Evolutionary conservation across 2,888 invertebrate genomes (phyloP).

Genomic region (Phyto melanocephala): DNA sequence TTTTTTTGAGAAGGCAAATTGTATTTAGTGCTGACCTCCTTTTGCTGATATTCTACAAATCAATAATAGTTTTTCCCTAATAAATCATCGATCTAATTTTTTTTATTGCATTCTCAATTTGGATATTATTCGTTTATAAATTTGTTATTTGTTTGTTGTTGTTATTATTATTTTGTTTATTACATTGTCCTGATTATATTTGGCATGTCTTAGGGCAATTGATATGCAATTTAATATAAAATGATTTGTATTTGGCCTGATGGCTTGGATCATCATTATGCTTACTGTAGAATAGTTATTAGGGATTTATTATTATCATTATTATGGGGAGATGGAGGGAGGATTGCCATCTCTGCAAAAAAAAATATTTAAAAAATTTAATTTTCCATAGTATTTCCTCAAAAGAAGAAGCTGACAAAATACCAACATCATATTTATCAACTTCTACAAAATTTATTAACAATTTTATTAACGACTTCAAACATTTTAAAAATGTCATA

Average conservation of each 20-base stretch:
- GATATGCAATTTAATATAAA: slow-evolving; percentile 19
- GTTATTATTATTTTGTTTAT: slow-evolving; percentile 34
- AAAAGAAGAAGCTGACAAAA: not conserved
- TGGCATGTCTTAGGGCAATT: slow-evolving; percentile 55
- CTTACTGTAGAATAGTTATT: slow-evolving; percentile 7
- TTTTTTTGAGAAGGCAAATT: not conserved
- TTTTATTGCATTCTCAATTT: slow-evolving; percentile 32
- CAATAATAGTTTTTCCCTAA: slow-evolving; percentile 16
- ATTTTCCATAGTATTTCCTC: no score
- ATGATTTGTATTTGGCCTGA: not conserved
- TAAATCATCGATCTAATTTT: not conserved
- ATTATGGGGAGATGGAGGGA: no score
- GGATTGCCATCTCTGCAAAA: not conserved
- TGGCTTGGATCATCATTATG: slow-evolving; percentile 36
- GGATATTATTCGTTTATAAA: slow-evolving; percentile 41
- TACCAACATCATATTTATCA: no score
- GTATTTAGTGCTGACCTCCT: slow-evolving; percentile 39
- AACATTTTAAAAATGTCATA: no score
- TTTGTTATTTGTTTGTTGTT: slow-evolving; percentile 16
- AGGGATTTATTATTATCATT: not conserved
- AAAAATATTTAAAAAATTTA: not conserved
- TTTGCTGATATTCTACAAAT: slow-evolving; percentile 27
- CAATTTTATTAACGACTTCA: no score
- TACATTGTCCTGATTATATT: not conserved
- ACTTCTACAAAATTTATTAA: no score